Conservation (phyloP, 1,140 invertebrate species). For the Zophobas atratus region DNA sequence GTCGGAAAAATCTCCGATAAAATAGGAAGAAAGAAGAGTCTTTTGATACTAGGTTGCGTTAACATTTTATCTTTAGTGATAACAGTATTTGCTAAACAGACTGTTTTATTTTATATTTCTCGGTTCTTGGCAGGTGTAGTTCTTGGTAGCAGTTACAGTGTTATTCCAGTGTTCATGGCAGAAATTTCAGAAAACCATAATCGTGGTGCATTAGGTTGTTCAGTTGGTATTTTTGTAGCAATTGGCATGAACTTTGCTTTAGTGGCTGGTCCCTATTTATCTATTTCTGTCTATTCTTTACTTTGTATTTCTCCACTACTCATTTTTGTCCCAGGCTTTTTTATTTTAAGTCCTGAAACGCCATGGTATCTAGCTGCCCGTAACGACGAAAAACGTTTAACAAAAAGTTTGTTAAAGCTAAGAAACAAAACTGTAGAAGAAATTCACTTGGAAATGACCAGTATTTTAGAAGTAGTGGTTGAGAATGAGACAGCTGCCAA, state of each 20-base stretch:
- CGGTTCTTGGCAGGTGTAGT: slow-evolving; percentile 69
- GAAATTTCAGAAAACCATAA: slow-evolving; percentile 68
- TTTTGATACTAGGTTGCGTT: slow-evolving; percentile 65
- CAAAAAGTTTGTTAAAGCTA: slow-evolving; percentile 56
- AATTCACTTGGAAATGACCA: slow-evolving; percentile 74
- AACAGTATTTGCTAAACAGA: slow-evolving; percentile 65
- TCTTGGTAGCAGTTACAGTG: slow-evolving; percentile 68
- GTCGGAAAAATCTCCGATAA: slow-evolving; percentile 65
- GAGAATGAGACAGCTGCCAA: slow-evolving; percentile 29
- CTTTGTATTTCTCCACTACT: slow-evolving; percentile 68
- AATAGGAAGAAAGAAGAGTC: slow-evolving; percentile 68
- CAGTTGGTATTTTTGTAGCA: slow-evolving; percentile 73
- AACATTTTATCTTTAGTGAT: slow-evolving; percentile 66
- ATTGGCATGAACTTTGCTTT: slow-evolving; percentile 68
- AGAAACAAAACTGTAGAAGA: slow-evolving; percentile 53
- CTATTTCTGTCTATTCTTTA: slow-evolving; percentile 72
- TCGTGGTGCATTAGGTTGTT: slow-evolving; percentile 70
- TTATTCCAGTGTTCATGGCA: slow-evolving; percentile 70
- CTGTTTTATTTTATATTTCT: slow-evolving; percentile 65
- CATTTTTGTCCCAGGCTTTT: slow-evolving; percentile 71
- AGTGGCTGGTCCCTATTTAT: slow-evolving; percentile 73
- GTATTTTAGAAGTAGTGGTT: slow-evolving; percentile 69
- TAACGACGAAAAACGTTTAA: slow-evolving; percentile 51
- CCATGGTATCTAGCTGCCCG: slow-evolving; percentile 71
- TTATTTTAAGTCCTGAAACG: slow-evolving; percentile 77